phyloP scores from a whole-genome alignment of 2,797 vertebrate species.

The Neosilurus mollespiculum region DNA sequence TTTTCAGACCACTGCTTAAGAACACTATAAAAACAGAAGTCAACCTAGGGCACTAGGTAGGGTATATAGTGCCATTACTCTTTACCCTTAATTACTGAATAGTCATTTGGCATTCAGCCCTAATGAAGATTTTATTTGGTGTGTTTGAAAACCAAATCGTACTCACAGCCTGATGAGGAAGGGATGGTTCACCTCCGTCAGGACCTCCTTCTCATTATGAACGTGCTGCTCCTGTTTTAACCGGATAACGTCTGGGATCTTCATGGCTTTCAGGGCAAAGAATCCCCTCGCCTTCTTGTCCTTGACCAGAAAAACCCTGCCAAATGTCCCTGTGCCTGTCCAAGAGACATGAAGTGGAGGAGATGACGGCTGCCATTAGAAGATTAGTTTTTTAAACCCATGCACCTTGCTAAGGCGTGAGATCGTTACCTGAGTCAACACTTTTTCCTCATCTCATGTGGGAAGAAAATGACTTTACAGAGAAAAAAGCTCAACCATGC shows the following conservation, averaged over 20 bases:
- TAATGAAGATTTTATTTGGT: not conserved
- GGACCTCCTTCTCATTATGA: constrained; percentile 92
- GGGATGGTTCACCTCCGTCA: constrained; percentile 86
- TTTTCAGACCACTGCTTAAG: not conserved
- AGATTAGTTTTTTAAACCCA: not conserved
- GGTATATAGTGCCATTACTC: not conserved
- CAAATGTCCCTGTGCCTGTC: constrained; percentile 91
- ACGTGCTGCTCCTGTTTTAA: constrained; percentile 95
- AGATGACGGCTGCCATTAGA: constrained; percentile 10
- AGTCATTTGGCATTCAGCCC: not conserved
- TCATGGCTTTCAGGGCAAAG: constrained; percentile 93
- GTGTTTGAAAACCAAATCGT: not conserved
- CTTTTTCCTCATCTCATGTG: not conserved
- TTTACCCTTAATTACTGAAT: not conserved
- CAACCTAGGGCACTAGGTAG: not conserved
- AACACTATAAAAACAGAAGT: not conserved
- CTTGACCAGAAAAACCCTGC: constrained; percentile 74
- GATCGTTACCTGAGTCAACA: not conserved
- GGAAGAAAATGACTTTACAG: not conserved
- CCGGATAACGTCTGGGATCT: constrained; percentile 89
- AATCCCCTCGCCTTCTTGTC: constrained; percentile 78
- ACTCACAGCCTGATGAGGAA: constrained; percentile 93
- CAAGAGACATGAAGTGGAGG: not conserved
- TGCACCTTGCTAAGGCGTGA: not conserved
- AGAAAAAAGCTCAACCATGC: not conserved